Evolutionary conservation across 2,113 vertebrate genomes (phyloP), one percentile per base, ranked within the genome.

Genomic region (Ailurus styani): DNA sequence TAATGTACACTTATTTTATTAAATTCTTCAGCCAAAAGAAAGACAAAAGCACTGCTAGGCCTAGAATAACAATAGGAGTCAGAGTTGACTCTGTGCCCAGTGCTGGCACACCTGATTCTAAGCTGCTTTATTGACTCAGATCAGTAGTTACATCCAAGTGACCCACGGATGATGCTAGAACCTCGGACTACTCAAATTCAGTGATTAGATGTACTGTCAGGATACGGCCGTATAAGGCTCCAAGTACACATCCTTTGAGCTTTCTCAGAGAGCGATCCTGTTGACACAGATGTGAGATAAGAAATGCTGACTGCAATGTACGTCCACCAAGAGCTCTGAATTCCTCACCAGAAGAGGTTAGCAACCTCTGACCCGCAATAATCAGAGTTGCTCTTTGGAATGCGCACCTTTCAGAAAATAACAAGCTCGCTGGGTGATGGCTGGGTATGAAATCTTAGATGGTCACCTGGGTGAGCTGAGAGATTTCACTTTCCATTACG

Each of bases 261-360:
- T 97, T 90, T 97, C 97, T 97, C 60, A 7, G 96, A 97, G 94
- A 97, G 90, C 54, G 77, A 52, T 60, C 21, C 70, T n/a, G 10
- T 82, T 72, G 57, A 78, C 94, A 91, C 87, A 70, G 14, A 55
- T 87, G 21, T 55, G 50, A 95, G 96, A 77, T 96, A 87, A 93
- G 91, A 98, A 98, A 52, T 82, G 94, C 98, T 98, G 98, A 97
- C 92, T 40, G 42, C 45, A 31, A 0, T 11, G 15, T 47, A 0
- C 0, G 50, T 29, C 62, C n/a, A 42, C 57, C 37, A 64, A 52
- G 4, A 83, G n/a, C 47, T 60, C 47, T 31, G 37, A 37, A 66
- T 57, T 45, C 88, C 54, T 0, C 64, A 47, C 23, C 60, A 42
- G 47, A 66, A 50, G 66, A 85, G 17, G 34, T 90, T 40, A 70